phyloP scores from a whole-genome alignment of 2,888 invertebrate genomes.

The Masnerella sp. region DNA sequence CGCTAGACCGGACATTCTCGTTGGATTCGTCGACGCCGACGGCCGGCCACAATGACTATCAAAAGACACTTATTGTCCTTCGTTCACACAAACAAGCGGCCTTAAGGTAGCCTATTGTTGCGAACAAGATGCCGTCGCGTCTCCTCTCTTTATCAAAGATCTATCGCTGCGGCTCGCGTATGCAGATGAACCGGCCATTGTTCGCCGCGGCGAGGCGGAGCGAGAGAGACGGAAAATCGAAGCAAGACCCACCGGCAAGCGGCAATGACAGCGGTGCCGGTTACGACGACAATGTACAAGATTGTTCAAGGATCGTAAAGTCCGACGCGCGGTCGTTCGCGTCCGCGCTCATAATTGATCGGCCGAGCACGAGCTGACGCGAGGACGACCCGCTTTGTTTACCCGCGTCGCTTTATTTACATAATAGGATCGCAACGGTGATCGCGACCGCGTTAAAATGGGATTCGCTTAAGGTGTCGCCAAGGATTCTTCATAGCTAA shows the following conservation, averaged over 20 bases:
- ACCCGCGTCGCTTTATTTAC: no score
- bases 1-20: slow-evolving; percentile 48
- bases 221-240: slow-evolving; percentile 42
- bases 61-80: slow-evolving; percentile 75
- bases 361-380: slow-evolving; percentile 33
- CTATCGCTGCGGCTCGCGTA: slow-evolving; percentile 74
- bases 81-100: slow-evolving; percentile 70
- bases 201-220: slow-evolving; percentile 65
- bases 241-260: slow-evolving; percentile 55
- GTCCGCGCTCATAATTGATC: slow-evolving; percentile 38
- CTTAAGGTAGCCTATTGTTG: slow-evolving; percentile 69
- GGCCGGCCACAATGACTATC: slow-evolving; percentile 74
- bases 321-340: no score
- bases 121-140: slow-evolving; percentile 66
- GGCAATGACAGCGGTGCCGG: slow-evolving; percentile 60
- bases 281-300: slow-evolving; percentile 52
- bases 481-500: no score
- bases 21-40: slow-evolving; percentile 41
- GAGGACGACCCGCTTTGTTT: neutral
- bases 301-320: slow-evolving; percentile 53
- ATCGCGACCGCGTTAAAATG: no score
- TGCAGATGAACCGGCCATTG: slow-evolving; percentile 75
- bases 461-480: no score
- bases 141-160: slow-evolving; percentile 68
- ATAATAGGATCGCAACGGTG: no score